Evolutionary conservation across 2,113 vertebrate species (phyloP).

Genomic region (Columba janthina): DNA sequence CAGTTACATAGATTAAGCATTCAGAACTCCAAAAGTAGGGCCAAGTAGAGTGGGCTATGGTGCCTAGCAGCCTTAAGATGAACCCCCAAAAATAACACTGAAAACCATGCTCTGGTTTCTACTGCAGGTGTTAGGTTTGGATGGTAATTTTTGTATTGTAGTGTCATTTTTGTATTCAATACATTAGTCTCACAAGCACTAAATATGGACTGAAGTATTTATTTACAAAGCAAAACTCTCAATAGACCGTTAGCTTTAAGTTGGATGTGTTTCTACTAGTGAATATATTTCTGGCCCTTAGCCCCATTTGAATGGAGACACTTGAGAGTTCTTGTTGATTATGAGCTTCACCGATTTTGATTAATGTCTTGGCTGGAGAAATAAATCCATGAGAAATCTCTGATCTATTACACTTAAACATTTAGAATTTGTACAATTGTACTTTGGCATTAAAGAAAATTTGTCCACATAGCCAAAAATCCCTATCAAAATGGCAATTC

Average conservation of each 20-base stretch:
- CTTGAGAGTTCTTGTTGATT: neutral
- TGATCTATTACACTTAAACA: neutral
- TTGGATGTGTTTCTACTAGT: neutral
- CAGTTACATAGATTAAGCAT: neutral
- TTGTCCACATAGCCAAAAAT: neutral
- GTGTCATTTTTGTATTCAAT: neutral
- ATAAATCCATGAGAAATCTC: neutral
- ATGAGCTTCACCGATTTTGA: neutral
- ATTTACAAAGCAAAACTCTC: neutral
- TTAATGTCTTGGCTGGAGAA: neutral
- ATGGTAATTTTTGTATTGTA: neutral
- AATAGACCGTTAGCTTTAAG: neutral
- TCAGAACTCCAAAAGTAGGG: neutral
- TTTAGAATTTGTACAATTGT: neutral
- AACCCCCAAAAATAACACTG: neutral
- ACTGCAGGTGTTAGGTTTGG: neutral
- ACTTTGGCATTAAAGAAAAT: neutral
- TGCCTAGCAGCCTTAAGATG: neutral
- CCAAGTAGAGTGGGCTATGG: neutral
- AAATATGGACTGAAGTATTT: neutral
- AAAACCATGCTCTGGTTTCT: neutral
- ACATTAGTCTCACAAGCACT: neutral
- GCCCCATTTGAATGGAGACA: neutral
- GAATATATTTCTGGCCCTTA: neutral
- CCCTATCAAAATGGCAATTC: neutral